phyloP scores from a whole-genome alignment of 1,140 invertebrate genomes.

The Penaeus vannamei region DNA sequence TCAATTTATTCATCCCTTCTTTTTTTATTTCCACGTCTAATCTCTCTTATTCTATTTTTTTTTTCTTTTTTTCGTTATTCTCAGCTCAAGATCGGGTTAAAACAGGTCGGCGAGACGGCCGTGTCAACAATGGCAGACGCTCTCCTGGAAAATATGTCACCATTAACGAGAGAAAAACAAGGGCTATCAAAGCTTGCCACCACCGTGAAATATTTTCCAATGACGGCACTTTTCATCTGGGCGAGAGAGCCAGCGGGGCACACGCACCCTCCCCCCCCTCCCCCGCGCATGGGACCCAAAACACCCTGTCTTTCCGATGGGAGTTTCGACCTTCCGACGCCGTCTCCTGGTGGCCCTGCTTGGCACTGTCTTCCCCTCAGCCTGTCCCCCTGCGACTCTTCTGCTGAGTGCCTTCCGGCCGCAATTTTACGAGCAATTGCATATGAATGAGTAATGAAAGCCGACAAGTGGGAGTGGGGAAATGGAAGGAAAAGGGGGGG shows the following conservation, averaged over 20 bases:
- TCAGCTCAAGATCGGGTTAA: too few species aligned
- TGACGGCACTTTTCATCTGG: slow-evolving; percentile 50
- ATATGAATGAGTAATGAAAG: slow-evolving; percentile 55
- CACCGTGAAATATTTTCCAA: slow-evolving; percentile 39
- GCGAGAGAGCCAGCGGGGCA: background rate
- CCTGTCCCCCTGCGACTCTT: slow-evolving; percentile 14
- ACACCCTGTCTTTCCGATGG: too few species aligned
- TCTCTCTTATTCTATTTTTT: too few species aligned
- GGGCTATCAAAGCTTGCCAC: slow-evolving; percentile 39
- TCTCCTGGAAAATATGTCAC: slow-evolving; percentile 28
- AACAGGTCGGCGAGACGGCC: too few species aligned
- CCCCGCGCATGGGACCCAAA: too few species aligned
- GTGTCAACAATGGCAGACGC: slow-evolving; percentile 31
- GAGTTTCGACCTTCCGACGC: background rate
- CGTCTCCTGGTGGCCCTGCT: background rate
- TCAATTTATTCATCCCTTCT: too few species aligned
- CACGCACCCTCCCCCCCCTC: background rate
- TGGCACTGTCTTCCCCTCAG: background rate
- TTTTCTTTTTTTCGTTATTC: too few species aligned
- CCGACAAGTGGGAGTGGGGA: slow-evolving; percentile 36
- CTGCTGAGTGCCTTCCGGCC: slow-evolving; percentile 51
- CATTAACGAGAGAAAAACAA: slow-evolving; percentile 44
- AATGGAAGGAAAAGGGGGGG: background rate
- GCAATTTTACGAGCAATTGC: slow-evolving; percentile 55
- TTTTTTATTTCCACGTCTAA: too few species aligned